Evolutionary conservation across 2,888 invertebrate species (phyloP).

Genomic region (Endotricha flammealis): DNA sequence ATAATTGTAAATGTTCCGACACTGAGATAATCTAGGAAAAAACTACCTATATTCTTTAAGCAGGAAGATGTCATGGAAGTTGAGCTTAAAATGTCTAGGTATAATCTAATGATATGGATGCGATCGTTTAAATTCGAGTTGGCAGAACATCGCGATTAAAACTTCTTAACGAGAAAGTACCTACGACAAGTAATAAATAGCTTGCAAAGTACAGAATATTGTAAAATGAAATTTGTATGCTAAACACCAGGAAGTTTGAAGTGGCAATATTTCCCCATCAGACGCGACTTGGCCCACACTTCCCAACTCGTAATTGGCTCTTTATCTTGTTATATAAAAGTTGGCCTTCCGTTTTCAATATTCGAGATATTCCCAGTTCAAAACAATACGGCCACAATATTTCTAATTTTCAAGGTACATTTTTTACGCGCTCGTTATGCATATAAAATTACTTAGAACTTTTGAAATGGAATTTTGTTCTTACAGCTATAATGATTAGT

Average conservation of each 20-base stretch:
- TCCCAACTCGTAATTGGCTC: slow-evolving; percentile 30
- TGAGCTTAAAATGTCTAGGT: slow-evolving; percentile 38
- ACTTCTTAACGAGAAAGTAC: slow-evolving; percentile 15
- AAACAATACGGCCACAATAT: slow-evolving; percentile 11
- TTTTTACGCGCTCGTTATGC: slow-evolving; percentile 44
- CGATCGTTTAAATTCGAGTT: slow-evolving; percentile 47
- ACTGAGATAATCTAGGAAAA: slow-evolving; percentile 6
- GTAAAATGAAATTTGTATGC: slow-evolving; percentile 27
- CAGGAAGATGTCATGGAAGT: slow-evolving; percentile 34
- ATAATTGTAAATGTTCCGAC: too few species aligned
- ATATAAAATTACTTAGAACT: slow-evolving; percentile 28
- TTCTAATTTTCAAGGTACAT: slow-evolving; percentile 41
- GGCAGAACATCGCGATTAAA: slow-evolving; percentile 24
- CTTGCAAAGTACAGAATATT: slow-evolving; percentile 11
- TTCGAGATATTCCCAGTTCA: slow-evolving; percentile 13
- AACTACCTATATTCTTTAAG: slow-evolving; percentile 12
- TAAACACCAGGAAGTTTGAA: slow-evolving; percentile 33
- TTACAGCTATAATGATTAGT: slow-evolving; percentile 33
- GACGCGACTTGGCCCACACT: slow-evolving; percentile 19
- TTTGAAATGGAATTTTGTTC: slow-evolving; percentile 29
- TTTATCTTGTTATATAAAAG: slow-evolving; percentile 32
- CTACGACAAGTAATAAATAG: slow-evolving; percentile 17
- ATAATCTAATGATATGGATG: slow-evolving; percentile 54
- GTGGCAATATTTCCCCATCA: slow-evolving; percentile 26
- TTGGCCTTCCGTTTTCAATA: slow-evolving; percentile 19